Evolutionary conservation across 1,140 invertebrate species (phyloP).

Genomic region (Penaeus chinensis): DNA sequence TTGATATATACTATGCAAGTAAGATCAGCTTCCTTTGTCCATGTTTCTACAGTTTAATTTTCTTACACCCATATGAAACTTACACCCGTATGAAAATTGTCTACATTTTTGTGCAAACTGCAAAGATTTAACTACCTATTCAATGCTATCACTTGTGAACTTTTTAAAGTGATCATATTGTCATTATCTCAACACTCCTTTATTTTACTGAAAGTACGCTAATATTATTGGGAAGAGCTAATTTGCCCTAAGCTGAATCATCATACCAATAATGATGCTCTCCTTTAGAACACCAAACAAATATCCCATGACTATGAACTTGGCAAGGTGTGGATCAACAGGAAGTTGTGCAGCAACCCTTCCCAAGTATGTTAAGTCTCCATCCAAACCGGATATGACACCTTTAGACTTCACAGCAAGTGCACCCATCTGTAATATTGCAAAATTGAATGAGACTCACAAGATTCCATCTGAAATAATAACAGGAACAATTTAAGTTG

Average conservation of each 20-base stretch:
- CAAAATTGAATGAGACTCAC: not conserved
- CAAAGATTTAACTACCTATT: too few species aligned
- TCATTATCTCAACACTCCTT: too few species aligned
- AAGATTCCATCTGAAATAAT: not conserved
- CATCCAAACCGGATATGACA: constrained; percentile 76
- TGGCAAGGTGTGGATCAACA: constrained; percentile 83
- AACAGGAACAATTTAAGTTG: not conserved
- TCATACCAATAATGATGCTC: constrained; percentile 83
- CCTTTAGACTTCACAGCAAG: constrained; percentile 37
- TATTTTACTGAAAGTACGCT: too few species aligned
- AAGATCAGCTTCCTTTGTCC: too few species aligned
- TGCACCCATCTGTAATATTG: constrained; percentile 52
- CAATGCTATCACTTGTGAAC: too few species aligned
- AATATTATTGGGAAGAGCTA: not conserved
- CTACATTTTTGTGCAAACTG: too few species aligned
- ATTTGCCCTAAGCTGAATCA: constrained; percentile 17
- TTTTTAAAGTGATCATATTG: too few species aligned
- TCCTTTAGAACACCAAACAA: constrained; percentile 88
- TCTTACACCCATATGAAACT: too few species aligned
- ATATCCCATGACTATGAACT: constrained; percentile 89
- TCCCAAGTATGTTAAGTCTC: constrained; percentile 91
- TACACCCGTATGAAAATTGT: too few species aligned
- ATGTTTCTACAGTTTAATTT: too few species aligned
- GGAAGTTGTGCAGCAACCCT: constrained; percentile 84
- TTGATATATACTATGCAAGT: too few species aligned